Base-by-base conservation (phyloP, 2,797 vertebrate genomes). In the Propithecus perrieri region DNA sequence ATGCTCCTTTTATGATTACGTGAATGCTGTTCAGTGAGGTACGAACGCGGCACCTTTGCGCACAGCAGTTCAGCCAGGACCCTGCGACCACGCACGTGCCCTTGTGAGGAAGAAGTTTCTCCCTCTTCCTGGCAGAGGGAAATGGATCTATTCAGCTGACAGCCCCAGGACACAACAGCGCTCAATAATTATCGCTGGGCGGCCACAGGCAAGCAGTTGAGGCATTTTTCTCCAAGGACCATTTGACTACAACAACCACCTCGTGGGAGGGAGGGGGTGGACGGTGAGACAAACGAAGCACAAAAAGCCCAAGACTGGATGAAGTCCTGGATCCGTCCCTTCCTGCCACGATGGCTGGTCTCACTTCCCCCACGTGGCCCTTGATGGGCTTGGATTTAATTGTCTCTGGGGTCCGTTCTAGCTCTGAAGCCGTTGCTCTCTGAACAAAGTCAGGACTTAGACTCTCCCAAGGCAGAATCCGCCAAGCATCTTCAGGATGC, bases 231-330 rank as follows among this genome's bases (percentile, higher is more conserved):
- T 48, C 10, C 48, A n/a, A 59, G 38, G 46, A n/a, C 0, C 11
- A 11, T 26, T 26, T 26, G 67, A 13, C 4, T 26, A 0, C 48
- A 5, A 11, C 10, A 20, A 46, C 1, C 1, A 13, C 33, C 53
- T 35, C 33, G 0, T 2, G 11, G 41, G 26, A 6, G 53, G 18
- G 15, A 35, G 50, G 4, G 72, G 33, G 33, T 20, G 18, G 22
- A 8, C 0, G 0, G 7, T 13, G 1, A 71, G 18, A 53, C 7
- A 18, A 18, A 11, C 0, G 10, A 35, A 43, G 88, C 13, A 1
- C 55, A 33, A 57, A 55, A 14, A 5, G 28, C 7, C 28, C 30
- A 13, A 4, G 20, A 46, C 28, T 71, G n/a, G 28, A 3, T 11
- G 33, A 2, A 18, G 28, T 28, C 83, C 46, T 1, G 33, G n/a